Evolutionary conservation across 2,888 invertebrate genomes (phyloP), one percentile per base, ranked within the genome.

Genomic region (Drosophila helvetica): DNA sequence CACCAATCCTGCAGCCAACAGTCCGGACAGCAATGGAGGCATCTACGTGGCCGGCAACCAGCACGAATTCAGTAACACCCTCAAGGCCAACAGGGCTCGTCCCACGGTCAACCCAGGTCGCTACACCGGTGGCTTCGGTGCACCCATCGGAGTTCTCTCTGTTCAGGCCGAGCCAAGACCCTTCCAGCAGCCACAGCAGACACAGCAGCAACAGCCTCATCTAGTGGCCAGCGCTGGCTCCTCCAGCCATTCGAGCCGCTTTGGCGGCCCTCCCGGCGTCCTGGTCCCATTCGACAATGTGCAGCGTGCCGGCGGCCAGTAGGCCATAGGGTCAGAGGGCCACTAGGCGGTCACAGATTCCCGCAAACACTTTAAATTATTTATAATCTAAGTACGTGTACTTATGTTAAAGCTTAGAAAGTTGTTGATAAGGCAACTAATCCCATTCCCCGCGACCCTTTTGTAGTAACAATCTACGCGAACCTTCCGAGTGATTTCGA

Each of bases 181-280:
- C 15, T 85, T 88, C 72, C 80, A 68, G 46, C 77, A 72, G 19
- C 6, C 78, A 8, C 78, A 66, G 18, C 51, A 57, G 17, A 45
- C 58, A 3, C 64, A 58, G 12, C 33, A 12, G 33, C 12, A 48
- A 8, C 19, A 12, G 10, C 15, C 5, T n/a, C 51, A 30, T 19
- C 10, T 17, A 19, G 25, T n/a, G 59, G 63, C 10, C 19, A 30
- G 30, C 3, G 56, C 64, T 17, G 69, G 15, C 38, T n/a, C 73
- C 5, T 22, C 60, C 46, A 75, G 69, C 22, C 71, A 78, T 47
- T 51, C 77, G 1, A 91, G 82, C 3, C 87, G 90, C 38, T 92
- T 92, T 55, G 92, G 92, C 4, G 92, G 92, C 10, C 91, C 92
- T 9, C 92, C 92, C 7, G 92, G 92, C 15, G 66, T 92, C 43